Evolutionary conservation across 2,888 invertebrate species (phyloP).

Genomic region (Sinopyrophorus schimmeli): DNA sequence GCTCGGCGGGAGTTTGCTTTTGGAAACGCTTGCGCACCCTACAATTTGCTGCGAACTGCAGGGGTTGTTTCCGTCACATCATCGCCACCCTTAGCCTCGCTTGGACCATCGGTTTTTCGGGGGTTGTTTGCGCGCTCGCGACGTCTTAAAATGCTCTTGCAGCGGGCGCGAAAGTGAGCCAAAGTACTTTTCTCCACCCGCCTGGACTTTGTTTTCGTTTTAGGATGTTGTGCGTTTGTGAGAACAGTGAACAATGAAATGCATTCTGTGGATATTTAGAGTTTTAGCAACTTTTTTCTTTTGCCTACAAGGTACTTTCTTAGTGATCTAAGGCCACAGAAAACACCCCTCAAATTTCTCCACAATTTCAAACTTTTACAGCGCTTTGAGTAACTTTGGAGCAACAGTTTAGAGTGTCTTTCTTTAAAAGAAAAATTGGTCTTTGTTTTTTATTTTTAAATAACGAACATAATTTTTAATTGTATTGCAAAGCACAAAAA

Average conservation of each 20-base stretch:
- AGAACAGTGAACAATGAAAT: constrained; percentile 28
- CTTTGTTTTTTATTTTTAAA: too few relatives aligned
- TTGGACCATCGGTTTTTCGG: constrained; percentile 17
- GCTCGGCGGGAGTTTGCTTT: constrained; percentile 27
- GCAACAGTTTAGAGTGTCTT: too few relatives aligned
- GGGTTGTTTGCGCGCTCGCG: constrained; percentile 26
- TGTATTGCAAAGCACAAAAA: too few relatives aligned
- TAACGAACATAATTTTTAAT: too few relatives aligned
- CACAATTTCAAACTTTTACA: too few relatives aligned
- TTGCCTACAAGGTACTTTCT: constrained; percentile 25
- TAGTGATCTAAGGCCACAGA: too few relatives aligned
- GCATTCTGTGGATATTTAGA: constrained; percentile 24
- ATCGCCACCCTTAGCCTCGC: constrained; percentile 26
- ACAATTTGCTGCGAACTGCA: constrained; percentile 30
- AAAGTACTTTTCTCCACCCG: neutral
- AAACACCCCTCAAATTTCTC: too few relatives aligned
- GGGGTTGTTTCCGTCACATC: constrained; percentile 32
- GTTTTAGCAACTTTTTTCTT: constrained; percentile 19
- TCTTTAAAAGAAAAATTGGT: too few relatives aligned
- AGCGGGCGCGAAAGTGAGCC: too few relatives aligned
- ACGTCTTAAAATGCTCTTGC: constrained; percentile 24
- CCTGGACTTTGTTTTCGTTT: constrained; percentile 14
- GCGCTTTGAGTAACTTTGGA: too few relatives aligned
- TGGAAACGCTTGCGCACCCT: constrained; percentile 31
- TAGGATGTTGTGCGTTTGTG: constrained; percentile 26